Evolutionary conservation across 2,797 vertebrate species (phyloP).

Genomic region (Centroberyx gerrardi): DNA sequence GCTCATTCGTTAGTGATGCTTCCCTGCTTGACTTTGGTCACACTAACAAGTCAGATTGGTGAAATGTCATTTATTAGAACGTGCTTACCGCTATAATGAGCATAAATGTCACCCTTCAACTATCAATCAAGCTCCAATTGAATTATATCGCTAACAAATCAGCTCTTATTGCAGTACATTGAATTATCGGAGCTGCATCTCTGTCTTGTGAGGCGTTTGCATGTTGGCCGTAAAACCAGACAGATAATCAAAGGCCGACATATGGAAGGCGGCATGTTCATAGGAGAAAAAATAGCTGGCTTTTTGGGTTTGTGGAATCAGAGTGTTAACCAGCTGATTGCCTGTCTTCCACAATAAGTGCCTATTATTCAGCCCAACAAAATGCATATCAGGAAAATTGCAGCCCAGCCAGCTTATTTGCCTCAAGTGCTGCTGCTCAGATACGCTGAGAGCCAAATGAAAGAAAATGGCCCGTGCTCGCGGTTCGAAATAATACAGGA

Average conservation of each 20-base stretch:
- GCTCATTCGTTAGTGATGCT: conserved; percentile 3
- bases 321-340: conserved; percentile 53
- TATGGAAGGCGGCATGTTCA: conserved; percentile 4
- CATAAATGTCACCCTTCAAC: conserved; percentile 48
- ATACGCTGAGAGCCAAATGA: conserved; percentile 68
- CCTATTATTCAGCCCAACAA: conserved; percentile 64
- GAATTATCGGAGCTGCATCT: conserved; percentile 38
- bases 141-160: conserved; percentile 41
- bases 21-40: conserved; percentile 40
- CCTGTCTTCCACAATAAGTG: conserved; percentile 52
- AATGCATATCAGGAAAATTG: conserved; percentile 69
- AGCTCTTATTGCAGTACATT: conserved; percentile 46
- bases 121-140: conserved; percentile 43
- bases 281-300: background rate
- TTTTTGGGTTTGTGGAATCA: conserved; percentile 17
- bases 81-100: conserved; percentile 49
- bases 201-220: background rate
- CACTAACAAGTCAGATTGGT: conserved; percentile 28
- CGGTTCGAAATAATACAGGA: conserved; percentile 65
- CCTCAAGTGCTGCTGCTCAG: conserved; percentile 65
- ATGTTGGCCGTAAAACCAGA: no score
- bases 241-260: background rate
- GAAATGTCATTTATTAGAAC: conserved; percentile 52
- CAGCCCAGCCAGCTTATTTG: conserved; percentile 58
- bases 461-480: conserved; percentile 66